A percentile compares a stretch with the other conserved stretches of the same genome.
Conservation (phyloP, 2,888 invertebrate genomes). For the Iselma pallidipennis region DNA sequence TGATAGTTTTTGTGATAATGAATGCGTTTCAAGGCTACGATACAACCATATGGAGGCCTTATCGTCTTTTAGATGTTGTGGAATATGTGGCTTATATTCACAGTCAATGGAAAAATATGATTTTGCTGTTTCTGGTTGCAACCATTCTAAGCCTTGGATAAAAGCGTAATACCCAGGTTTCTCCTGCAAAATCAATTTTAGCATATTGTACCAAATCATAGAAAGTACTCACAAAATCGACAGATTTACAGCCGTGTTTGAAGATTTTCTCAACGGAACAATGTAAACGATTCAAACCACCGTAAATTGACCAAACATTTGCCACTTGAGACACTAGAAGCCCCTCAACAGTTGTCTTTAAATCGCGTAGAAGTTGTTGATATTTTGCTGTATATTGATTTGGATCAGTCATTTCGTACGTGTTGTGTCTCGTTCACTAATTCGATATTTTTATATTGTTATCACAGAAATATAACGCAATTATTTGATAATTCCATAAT, state of each 20-base stretch:
- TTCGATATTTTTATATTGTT: not conserved
- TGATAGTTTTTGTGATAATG: slow-evolving; percentile 63
- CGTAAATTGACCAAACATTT: slow-evolving; percentile 65
- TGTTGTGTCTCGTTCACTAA: not conserved
- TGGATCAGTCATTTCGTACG: slow-evolving; percentile 5
- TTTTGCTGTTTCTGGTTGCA: slow-evolving; percentile 62
- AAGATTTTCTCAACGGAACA: slow-evolving; percentile 62
- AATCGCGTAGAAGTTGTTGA: slow-evolving; percentile 58
- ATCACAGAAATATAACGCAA: not conserved
- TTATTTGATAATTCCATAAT: not conserved
- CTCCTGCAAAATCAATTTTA: slow-evolving; percentile 51
- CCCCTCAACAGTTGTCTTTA: slow-evolving; percentile 63
- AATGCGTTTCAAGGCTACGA: slow-evolving; percentile 61
- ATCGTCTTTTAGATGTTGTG: slow-evolving; percentile 56
- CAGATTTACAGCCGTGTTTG: slow-evolving; percentile 59
- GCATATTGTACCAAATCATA: not conserved
- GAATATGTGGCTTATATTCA: slow-evolving; percentile 53
- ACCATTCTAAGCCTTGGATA: slow-evolving; percentile 64
- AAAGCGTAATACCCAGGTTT: slow-evolving; percentile 61
- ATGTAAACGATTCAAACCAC: slow-evolving; percentile 62
- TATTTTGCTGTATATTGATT: slow-evolving; percentile 43
- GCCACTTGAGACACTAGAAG: slow-evolving; percentile 60
- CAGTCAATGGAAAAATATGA: slow-evolving; percentile 56
- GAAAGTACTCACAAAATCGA: slow-evolving; percentile 11
- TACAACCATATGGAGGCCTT: slow-evolving; percentile 61